These are phyloP conservation scores for Thoracochromis brauschi DNA, from an alignment of 2,113 vertebrate genomes.

Conservation along the genomic window DNA sequence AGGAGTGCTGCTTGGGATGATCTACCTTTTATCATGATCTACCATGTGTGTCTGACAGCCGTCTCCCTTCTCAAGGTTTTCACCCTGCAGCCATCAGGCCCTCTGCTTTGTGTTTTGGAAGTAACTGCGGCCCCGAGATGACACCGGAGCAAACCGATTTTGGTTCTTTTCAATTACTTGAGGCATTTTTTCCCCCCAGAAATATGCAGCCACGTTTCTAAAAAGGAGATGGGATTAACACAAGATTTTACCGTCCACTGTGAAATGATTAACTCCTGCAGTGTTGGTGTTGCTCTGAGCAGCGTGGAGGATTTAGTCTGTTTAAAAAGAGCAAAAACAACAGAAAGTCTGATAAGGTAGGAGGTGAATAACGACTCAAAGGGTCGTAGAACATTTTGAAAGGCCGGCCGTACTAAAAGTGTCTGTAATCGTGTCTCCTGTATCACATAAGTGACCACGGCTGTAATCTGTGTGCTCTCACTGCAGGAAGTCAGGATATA, in stretches of 20 bases:
- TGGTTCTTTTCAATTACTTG: not conserved
- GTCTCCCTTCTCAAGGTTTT: not conserved
- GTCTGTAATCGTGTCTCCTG: not conserved
- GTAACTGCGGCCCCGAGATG: not conserved
- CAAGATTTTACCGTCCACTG: constrained; percentile 1
- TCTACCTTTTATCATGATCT: not conserved
- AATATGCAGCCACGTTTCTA: not conserved
- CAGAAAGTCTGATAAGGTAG: not conserved
- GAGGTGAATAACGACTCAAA: not conserved
- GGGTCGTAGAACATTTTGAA: not conserved
- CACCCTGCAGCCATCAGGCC: not conserved
- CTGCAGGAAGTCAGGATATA: not conserved
- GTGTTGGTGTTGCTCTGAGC: not conserved
- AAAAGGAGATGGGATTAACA: constrained; percentile 27
- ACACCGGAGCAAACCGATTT: not conserved
- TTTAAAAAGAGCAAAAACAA: not conserved
- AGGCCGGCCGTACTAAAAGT: not conserved
- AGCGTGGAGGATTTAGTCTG: constrained; percentile 15
- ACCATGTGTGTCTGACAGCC: not conserved
- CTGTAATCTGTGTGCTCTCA: not conserved
- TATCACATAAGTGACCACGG: not conserved
- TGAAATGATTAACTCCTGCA: not conserved
- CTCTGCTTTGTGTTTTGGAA: not conserved
- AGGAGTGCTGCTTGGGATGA: not conserved
- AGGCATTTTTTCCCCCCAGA: not conserved